Evolutionary conservation across 2,888 invertebrate species (phyloP).

Genomic region (Conus canariensis): DNA sequence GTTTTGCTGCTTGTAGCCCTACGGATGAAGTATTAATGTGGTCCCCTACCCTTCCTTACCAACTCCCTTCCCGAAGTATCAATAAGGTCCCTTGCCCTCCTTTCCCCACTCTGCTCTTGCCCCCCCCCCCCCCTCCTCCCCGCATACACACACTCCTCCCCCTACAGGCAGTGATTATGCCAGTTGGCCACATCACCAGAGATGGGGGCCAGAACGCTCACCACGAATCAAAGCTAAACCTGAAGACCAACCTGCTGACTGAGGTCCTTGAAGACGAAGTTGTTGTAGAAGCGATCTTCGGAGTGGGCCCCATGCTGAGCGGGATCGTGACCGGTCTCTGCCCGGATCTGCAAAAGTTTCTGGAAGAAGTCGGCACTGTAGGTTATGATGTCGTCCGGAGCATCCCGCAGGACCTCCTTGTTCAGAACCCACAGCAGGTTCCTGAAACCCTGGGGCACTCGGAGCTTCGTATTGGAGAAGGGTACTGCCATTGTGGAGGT

Average conservation of each 20-base stretch:
- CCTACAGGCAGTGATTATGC: no score
- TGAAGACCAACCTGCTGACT: neutral
- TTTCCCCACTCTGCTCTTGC: no score
- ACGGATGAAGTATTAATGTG: no score
- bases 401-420: slow-evolving; percentile 77
- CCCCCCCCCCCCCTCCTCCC: no score
- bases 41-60: no score
- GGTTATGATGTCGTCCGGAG: slow-evolving; percentile 76
- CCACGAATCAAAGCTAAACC: no score
- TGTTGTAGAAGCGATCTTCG: slow-evolving; percentile 78
- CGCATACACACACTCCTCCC: no score
- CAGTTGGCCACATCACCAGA: no score
- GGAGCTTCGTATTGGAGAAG: slow-evolving; percentile 78
- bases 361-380: slow-evolving; percentile 78
- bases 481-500: slow-evolving; percentile 76
- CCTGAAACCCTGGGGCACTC: slow-evolving; percentile 79
- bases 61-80: no score
- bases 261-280: slow-evolving; percentile 74
- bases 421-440: slow-evolving; percentile 78
- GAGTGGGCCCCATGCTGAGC: slow-evolving; percentile 73
- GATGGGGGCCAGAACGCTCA: no score
- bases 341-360: slow-evolving; percentile 65
- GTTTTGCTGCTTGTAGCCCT: no score
- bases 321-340: slow-evolving; percentile 75
- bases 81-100: no score